phyloP scores from a whole-genome alignment of 2,888 invertebrate species.

The Perizoma affinitatum region DNA sequence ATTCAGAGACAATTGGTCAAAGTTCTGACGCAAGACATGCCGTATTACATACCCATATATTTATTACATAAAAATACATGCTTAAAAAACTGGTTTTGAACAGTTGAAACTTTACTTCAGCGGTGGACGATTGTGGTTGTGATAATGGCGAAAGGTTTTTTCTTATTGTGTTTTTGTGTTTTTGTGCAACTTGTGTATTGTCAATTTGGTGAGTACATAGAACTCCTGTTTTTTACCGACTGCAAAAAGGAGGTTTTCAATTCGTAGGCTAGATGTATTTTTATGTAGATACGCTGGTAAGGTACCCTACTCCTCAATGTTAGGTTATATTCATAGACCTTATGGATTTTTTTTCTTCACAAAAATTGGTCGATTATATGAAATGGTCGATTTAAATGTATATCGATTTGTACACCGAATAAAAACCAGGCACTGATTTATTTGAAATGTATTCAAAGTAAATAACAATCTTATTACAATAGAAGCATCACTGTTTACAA shows the following conservation, averaged over 20 bases:
- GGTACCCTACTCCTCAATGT: too few relatives aligned
- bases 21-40: conserved; percentile 14
- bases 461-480: too few relatives aligned
- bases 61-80: conserved; percentile 6
- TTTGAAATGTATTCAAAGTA: too few relatives aligned
- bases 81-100: conserved; percentile 18
- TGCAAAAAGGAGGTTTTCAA: neutral
- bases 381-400: too few relatives aligned
- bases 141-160: conserved; percentile 21
- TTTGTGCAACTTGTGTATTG: conserved; percentile 18
- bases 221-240: neutral
- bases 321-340: too few relatives aligned
- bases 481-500: too few relatives aligned
- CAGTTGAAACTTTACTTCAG: conserved; percentile 8
- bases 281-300: neutral
- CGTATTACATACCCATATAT: conserved; percentile 3
- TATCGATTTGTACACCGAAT: too few relatives aligned
- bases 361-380: too few relatives aligned
- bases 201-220: conserved; percentile 23
- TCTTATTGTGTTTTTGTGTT: conserved; percentile 24
- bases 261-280: neutral
- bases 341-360: too few relatives aligned
- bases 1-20: conserved; percentile 10
- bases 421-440: too few relatives aligned
- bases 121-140: conserved; percentile 12